These are phyloP conservation scores for Galeruca laticollis DNA, from an alignment of 2,888 invertebrate genomes.

Conservation along the genomic window DNA sequence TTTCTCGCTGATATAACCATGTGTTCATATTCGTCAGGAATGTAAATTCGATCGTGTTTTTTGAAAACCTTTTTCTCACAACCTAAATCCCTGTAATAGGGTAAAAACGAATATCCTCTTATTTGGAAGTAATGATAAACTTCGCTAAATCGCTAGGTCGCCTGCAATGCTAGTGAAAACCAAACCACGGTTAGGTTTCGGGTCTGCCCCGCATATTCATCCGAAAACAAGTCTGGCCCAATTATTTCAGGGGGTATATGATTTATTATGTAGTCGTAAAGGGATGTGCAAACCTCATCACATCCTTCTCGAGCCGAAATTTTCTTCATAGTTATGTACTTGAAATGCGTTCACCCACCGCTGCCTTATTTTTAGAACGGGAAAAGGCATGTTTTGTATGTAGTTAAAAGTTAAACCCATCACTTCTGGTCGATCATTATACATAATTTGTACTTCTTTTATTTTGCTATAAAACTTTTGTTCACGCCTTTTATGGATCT, in stretches of 20 bases:
- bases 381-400: conserved; percentile 30
- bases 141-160: conserved; percentile 42
- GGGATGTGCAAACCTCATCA: conserved; percentile 47
- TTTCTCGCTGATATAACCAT: conserved; percentile 36
- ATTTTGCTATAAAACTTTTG: conserved; percentile 35
- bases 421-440: conserved; percentile 24
- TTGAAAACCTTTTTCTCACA: no score
- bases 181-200: conserved; percentile 44
- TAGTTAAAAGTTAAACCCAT: neutral
- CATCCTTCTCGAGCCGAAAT: conserved; percentile 44
- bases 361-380: conserved; percentile 35
- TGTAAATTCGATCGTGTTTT: conserved; percentile 47
- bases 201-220: conserved; percentile 48
- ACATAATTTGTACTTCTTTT: conserved; percentile 32
- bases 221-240: conserved; percentile 39
- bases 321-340: conserved; percentile 41
- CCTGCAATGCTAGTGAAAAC: conserved; percentile 40
- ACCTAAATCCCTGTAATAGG: conserved; percentile 48
- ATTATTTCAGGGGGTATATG: no score
- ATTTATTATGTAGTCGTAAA: conserved; percentile 46
- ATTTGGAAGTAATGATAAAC: conserved; percentile 45
- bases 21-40: conserved; percentile 46
- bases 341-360: conserved; percentile 26
- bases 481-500: conserved; percentile 22
- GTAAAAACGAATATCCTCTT: conserved; percentile 45